Evolutionary conservation across 2,113 vertebrate species (phyloP).

Genomic region (Serinus canaria): DNA sequence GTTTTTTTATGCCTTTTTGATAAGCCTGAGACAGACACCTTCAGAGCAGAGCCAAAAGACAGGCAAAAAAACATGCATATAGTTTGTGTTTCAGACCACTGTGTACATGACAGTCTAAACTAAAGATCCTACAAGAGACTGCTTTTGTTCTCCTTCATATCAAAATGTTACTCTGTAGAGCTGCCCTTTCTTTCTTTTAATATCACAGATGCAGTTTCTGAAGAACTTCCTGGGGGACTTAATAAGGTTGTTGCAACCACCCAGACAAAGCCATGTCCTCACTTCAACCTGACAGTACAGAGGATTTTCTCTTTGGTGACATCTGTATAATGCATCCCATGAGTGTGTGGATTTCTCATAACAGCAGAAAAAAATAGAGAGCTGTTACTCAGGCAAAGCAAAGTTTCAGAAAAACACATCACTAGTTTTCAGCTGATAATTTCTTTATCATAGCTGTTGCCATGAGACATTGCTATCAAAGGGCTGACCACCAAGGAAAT

Average conservation of each 20-base stretch:
- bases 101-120: not conserved
- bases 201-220: not conserved
- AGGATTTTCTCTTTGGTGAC: not conserved
- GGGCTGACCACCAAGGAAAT: not conserved
- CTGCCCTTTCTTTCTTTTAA: slow-evolving; percentile 7
- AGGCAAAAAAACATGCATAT: accelerated
- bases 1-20: not conserved
- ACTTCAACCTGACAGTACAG: not conserved
- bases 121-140: not conserved
- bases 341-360: not conserved
- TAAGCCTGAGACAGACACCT: not conserved
- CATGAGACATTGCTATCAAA: not conserved
- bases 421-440: not conserved
- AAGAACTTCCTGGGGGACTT: slow-evolving; percentile 15
- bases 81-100: not conserved
- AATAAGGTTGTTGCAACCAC: not conserved
- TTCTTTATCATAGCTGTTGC: not conserved
- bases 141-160: not conserved
- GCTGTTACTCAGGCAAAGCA: not conserved
- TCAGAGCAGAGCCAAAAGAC: not conserved
- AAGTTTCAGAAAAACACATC: not conserved
- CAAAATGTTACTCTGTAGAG: not conserved
- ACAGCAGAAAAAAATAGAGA: not conserved
- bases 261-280: slow-evolving; percentile 7
- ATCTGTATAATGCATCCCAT: not conserved